These are phyloP conservation scores for Cherax destructor DNA, from an alignment of 1,140 invertebrate species.

Conservation along the genomic window DNA sequence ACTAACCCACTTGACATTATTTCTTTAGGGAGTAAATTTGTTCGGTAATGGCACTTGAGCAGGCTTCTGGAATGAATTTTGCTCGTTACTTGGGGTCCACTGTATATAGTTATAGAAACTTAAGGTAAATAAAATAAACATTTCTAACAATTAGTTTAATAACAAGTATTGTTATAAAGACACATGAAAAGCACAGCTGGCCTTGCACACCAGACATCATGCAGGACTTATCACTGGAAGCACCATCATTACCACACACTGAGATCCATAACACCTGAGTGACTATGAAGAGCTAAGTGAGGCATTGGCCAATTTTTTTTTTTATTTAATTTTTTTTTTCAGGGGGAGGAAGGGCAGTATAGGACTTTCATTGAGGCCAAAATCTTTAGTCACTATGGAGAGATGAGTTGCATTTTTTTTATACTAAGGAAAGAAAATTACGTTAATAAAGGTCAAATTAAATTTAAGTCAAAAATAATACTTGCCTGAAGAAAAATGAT, in stretches of 20 bases:
- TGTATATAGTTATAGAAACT: neutral
- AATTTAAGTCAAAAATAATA: neutral
- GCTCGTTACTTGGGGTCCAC: too few relatives aligned
- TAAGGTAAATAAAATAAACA: neutral
- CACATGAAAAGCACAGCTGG: conserved; percentile 39
- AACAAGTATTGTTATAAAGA: conserved; percentile 41
- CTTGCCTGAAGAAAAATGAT: too few relatives aligned
- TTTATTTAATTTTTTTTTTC: neutral
- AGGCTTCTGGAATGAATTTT: too few relatives aligned
- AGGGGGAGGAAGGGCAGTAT: neutral
- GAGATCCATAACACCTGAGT: conserved; percentile 49
- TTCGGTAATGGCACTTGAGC: too few relatives aligned
- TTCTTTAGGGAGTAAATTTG: too few relatives aligned
- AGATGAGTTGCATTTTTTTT: neutral
- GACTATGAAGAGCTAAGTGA: conserved; percentile 3
- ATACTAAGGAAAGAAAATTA: neutral
- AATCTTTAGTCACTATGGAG: neutral
- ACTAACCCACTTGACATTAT: too few relatives aligned
- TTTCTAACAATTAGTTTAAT: conserved; percentile 33
- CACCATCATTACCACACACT: conserved; percentile 44
- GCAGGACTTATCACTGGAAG: conserved; percentile 40
- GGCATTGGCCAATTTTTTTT: neutral
- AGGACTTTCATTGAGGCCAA: neutral
- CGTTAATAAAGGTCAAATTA: neutral
- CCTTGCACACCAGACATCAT: conserved; percentile 29